phyloP scores from a whole-genome alignment of 2,888 invertebrate genomes.

The Mesopsocus fuscifrons region DNA sequence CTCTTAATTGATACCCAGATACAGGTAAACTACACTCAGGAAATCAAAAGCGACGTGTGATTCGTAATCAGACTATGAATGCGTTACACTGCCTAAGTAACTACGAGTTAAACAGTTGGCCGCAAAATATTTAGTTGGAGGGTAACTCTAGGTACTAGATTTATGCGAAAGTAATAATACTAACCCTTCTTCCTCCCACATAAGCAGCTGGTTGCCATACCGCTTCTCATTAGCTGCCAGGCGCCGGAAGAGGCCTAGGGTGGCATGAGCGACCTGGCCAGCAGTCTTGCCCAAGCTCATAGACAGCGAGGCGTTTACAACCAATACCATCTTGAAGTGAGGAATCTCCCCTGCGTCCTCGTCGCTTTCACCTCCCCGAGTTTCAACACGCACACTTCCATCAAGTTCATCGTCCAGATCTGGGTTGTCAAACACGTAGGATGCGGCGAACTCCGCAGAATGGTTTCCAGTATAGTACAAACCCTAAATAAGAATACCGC shows the following conservation, averaged over 20 bases:
- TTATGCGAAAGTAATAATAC: too few species aligned
- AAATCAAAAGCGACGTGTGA: too few species aligned
- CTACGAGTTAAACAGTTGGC: too few species aligned
- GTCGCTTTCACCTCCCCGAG: constrained; percentile 13
- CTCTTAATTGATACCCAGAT: too few species aligned
- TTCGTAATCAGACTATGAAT: too few species aligned
- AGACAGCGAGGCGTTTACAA: constrained; percentile 35
- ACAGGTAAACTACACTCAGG: too few species aligned
- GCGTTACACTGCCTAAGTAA: too few species aligned
- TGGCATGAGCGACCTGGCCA: constrained; percentile 26
- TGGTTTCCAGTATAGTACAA: constrained; percentile 34
- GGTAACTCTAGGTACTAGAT: too few species aligned
- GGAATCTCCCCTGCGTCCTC: constrained; percentile 21
- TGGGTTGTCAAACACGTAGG: constrained; percentile 32
- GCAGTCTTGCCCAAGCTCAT: constrained; percentile 42
- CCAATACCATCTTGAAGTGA: constrained; percentile 39
- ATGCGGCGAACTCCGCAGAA: constrained; percentile 31
- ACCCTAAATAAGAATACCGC: constrained; percentile 24
- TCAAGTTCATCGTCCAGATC: constrained; percentile 19
- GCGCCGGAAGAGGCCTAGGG: constrained; percentile 3
- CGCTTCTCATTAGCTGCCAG: not conserved
- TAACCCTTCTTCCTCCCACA: constrained; percentile 9
- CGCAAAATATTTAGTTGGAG: too few species aligned
- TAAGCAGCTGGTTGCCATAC: constrained; percentile 2
- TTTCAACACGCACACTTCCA: constrained; percentile 2